Conservation (phyloP, 2,797 vertebrate species). For the Arrhamphus sclerolepis region DNA sequence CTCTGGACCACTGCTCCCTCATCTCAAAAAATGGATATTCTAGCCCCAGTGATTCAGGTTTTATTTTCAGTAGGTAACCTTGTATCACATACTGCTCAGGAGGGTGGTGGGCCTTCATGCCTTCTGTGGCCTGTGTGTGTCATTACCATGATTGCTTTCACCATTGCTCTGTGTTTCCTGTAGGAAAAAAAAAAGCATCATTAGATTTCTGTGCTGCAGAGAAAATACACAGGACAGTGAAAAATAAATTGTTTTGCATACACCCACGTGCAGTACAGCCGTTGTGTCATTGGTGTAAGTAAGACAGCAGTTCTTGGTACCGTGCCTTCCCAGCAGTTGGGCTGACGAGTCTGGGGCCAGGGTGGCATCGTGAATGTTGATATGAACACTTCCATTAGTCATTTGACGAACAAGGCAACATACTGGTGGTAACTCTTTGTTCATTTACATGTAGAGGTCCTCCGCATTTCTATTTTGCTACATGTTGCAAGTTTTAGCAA, state of each 20-base stretch:
- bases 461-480: constrained; percentile 38
- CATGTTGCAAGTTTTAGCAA: constrained; percentile 11
- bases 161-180: constrained; percentile 48
- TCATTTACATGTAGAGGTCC: constrained; percentile 57
- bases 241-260: constrained; percentile 73
- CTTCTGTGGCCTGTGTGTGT: constrained; percentile 45
- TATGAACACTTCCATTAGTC: constrained; percentile 73
- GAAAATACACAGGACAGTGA: constrained; percentile 47
- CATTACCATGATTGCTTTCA: constrained; percentile 50
- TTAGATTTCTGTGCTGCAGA: constrained; percentile 19
- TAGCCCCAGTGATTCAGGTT: constrained; percentile 54
- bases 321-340: constrained; percentile 68
- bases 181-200: constrained; percentile 47
- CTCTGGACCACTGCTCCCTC: constrained; percentile 42
- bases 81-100: constrained; percentile 49
- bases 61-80: constrained; percentile 58
- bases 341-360: constrained; percentile 61
- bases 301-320: constrained; percentile 68
- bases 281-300: constrained; percentile 71
- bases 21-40: constrained; percentile 26
- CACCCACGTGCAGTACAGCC: constrained; percentile 63
- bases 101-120: constrained; percentile 56
- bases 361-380: constrained; percentile 64
- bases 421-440: constrained; percentile 30
- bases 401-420: constrained; percentile 63